phyloP scores from a whole-genome alignment of 1,140 invertebrate genomes.

The Lepeophtheirus salmonis region DNA sequence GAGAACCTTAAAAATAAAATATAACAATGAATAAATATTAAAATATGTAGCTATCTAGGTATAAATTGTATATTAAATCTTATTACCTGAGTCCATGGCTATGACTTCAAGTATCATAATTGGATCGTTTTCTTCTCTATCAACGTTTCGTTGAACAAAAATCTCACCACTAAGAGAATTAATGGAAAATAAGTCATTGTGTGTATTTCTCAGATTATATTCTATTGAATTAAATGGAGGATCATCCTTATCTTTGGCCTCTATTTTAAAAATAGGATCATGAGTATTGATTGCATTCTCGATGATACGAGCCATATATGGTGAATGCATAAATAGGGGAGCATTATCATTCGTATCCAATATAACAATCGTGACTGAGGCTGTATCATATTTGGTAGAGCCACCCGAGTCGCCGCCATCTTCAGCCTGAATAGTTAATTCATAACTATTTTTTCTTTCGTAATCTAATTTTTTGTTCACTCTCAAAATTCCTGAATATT shows the following conservation, averaged over 20 bases:
- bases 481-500: constrained; percentile 66
- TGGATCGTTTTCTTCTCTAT: constrained; percentile 50
- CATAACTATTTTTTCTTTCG: constrained; percentile 63
- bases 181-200: constrained; percentile 56
- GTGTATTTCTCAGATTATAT: constrained; percentile 78
- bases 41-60: not conserved
- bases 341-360: constrained; percentile 87
- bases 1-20: constrained; percentile 11
- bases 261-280: constrained; percentile 50
- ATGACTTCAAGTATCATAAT: constrained; percentile 64
- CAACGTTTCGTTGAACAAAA: constrained; percentile 52
- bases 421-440: constrained; percentile 62
- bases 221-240: constrained; percentile 68
- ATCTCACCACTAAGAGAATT: constrained; percentile 74
- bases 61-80: not conserved
- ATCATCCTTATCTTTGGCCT: constrained; percentile 72
- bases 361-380: constrained; percentile 41
- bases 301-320: constrained; percentile 75
- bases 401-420: constrained; percentile 49
- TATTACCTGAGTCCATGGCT: constrained; percentile 76
- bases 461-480: constrained; percentile 78
- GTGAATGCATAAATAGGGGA: constrained; percentile 71
- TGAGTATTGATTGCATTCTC: constrained; percentile 48
- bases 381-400: constrained; percentile 37
- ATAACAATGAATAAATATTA: not conserved